phyloP scores from a whole-genome alignment of 2,888 invertebrate species.

The Pseudeuparius sepicola region DNA sequence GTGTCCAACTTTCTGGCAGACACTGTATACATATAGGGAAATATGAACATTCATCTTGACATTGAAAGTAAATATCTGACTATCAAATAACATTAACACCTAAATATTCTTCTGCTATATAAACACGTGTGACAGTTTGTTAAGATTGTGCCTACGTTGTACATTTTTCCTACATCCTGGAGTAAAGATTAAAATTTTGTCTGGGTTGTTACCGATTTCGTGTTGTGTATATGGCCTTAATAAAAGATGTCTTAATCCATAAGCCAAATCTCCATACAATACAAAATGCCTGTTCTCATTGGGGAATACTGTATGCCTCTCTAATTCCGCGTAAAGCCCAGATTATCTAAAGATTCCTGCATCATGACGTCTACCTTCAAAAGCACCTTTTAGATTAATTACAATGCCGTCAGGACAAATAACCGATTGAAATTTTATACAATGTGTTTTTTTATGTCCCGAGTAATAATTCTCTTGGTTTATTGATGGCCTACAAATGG shows the following conservation, averaged over 20 bases:
- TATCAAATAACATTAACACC: too few species aligned
- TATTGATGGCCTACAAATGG: constrained; percentile 18
- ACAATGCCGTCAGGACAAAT: constrained; percentile 20
- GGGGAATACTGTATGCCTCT: constrained; percentile 12
- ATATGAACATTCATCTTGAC: too few species aligned
- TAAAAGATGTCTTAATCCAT: constrained; percentile 9
- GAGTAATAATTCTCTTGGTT: constrained; percentile 19
- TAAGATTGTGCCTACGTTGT: too few species aligned
- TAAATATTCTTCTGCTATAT: too few species aligned
- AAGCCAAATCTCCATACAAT: constrained; percentile 12
- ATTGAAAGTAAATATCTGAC: too few species aligned
- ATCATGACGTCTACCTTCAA: constrained; percentile 19
- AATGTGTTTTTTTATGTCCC: constrained; percentile 18
- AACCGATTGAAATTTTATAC: constrained; percentile 19
- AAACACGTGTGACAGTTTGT: too few species aligned
- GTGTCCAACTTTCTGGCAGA: too few species aligned
- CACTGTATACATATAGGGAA: too few species aligned
- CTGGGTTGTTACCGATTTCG: constrained; percentile 4
- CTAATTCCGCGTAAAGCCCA: constrained; percentile 15
- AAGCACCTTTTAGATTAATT: constrained; percentile 19
- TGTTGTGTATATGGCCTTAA: constrained; percentile 6
- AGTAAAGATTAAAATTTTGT: too few species aligned
- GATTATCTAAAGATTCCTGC: constrained; percentile 17
- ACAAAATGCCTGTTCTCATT: background rate
- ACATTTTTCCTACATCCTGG: too few species aligned